Conservation (phyloP, 2,797 vertebrate species). For the Remorina albescens region DNA sequence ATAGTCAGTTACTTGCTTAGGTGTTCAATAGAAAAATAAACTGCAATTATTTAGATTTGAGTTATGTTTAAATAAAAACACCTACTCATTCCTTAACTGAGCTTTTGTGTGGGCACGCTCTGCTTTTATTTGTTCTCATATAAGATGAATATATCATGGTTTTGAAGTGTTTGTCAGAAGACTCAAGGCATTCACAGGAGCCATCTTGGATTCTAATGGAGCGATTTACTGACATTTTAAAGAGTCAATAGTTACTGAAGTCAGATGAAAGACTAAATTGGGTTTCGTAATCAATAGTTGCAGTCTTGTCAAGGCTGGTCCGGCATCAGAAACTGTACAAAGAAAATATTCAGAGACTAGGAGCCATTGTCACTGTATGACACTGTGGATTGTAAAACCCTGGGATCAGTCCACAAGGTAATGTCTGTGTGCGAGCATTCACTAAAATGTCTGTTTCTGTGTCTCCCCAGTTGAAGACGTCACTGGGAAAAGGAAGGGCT, state of each 20-base stretch:
- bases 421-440: background rate
- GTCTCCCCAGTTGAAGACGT: conserved; percentile 90
- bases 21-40: background rate
- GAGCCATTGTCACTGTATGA: background rate
- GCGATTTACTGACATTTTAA: background rate
- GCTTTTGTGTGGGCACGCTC: background rate
- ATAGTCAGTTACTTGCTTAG: background rate
- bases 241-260: background rate
- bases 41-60: background rate
- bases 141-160: background rate
- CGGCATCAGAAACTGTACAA: background rate
- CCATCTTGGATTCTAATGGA: background rate
- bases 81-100: background rate
- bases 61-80: background rate
- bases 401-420: background rate
- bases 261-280: background rate
- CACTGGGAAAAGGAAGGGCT: conserved; percentile 94
- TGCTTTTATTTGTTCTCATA: background rate
- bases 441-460: conserved; percentile 37
- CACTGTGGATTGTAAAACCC: background rate
- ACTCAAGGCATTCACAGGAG: background rate
- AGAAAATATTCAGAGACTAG: background rate
- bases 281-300: background rate
- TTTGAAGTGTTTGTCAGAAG: background rate
- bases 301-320: background rate